Evolutionary conservation across 2,888 invertebrate species (phyloP), one percentile per base, ranked within the genome.

Genomic region (Slavum lentiscoides): DNA sequence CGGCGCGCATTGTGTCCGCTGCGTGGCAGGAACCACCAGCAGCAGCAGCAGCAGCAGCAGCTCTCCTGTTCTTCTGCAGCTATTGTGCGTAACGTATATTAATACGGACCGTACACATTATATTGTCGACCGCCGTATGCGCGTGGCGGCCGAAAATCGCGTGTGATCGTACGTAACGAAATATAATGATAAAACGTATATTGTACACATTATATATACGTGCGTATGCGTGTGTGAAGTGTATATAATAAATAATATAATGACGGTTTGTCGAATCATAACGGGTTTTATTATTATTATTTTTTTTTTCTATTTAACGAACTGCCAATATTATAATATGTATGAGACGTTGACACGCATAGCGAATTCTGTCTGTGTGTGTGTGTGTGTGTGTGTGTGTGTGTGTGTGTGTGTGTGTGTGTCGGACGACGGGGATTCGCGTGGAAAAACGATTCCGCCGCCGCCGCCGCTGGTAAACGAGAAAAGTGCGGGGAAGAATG

Each of bases 101-200:
- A 30, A 30, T 30, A 30, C 21, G 21, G 37, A 39, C 23, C 39
- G 21, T 49, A 49, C 0, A 13, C 7, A 39, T 49, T 49, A 49
- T 72, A 69, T 68, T 49, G 69, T 55, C n/a, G 72, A 43, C 19
- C n/a, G 75, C 11, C 13, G 39, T 75, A 17, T 11, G 21, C 68
- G 23, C 30, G 21, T 11, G 61, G 61, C 11, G 61, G 23, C 13
- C 61, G 23, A 21, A 21, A 61, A 37, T 55, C 64, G 72, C 72
- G 72, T 80, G 80, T 72, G 80, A 80, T 80, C 80, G 80, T 72
- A 76, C 59, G 68, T 72, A 68, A 80, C 80, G 64, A 80, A 64
- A 53, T 49, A 55, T 49, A 55, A 66, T 9, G 23, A 61, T 43
- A 55, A 55, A 55, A 49, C 9, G 49, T 49, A 8, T 39, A 39